Conservation (phyloP, 2,113 vertebrate species). For the Zosterops lateralis region DNA sequence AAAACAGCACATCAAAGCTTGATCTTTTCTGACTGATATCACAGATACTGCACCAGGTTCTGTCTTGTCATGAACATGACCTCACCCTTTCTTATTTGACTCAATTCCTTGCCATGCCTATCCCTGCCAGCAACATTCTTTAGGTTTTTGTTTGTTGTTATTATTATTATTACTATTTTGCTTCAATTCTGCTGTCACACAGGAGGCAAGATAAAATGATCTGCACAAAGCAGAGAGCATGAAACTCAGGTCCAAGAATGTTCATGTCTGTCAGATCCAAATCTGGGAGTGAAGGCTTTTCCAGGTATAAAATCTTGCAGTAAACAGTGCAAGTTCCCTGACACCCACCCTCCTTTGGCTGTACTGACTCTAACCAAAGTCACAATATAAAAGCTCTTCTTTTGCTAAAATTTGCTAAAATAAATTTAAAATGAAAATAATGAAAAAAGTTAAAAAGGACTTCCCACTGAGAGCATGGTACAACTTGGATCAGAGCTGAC, state of each 20-base stretch:
- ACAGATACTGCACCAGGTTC: background rate
- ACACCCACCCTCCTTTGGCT: background rate
- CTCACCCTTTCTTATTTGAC: background rate
- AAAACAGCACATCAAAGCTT: background rate
- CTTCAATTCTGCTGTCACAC: background rate
- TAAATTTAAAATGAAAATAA: background rate
- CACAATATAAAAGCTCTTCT: background rate
- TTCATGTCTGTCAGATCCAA: background rate
- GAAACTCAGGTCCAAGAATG: background rate
- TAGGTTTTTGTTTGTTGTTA: background rate
- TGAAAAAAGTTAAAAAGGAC: background rate
- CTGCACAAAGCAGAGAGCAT: background rate
- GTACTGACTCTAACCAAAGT: background rate
- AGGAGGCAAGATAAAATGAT: background rate
- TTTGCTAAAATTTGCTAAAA: background rate
- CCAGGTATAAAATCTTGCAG: background rate
- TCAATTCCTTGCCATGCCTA: background rate
- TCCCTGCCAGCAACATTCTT: background rate
- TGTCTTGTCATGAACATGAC: conserved; percentile 20
- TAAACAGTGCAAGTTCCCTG: background rate
- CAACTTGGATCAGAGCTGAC: background rate
- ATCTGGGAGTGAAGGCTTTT: background rate
- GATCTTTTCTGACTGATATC: background rate
- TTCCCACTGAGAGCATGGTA: background rate
- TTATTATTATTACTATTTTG: no score